Percentiles rank a stretch among this genome's conserved stretches.
phyloP scores from a whole-genome alignment of 1,140 invertebrate genomes.

The Brachionus rubens region DNA sequence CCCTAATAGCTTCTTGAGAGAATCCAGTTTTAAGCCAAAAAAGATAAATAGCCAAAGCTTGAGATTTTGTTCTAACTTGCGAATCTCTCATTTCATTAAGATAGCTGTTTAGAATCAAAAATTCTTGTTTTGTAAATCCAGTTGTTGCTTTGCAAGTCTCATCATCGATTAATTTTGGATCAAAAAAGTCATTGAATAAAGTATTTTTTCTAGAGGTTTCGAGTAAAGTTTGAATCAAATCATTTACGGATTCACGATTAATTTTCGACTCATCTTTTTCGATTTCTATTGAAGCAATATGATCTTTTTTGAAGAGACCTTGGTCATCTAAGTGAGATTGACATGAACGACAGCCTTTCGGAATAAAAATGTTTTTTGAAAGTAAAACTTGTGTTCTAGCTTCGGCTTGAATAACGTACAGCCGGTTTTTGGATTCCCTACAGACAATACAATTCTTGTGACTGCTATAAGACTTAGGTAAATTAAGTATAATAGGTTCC shows the following conservation, averaged over 20 bases:
- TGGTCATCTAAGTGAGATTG: neutral
- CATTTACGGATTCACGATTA: neutral
- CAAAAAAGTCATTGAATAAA: too few species aligned
- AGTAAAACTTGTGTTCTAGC: neutral
- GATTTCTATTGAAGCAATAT: neutral
- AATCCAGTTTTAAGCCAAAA: too few species aligned
- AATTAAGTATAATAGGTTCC: neutral
- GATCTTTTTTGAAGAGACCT: neutral
- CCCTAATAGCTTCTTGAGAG: too few species aligned
- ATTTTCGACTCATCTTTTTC: neutral
- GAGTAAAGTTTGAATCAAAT: neutral
- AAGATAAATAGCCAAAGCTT: too few species aligned
- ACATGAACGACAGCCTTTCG: neutral
- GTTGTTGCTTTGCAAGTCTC: neutral
- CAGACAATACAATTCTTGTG: neutral
- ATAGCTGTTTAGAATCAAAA: neutral
- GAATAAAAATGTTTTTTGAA: neutral
- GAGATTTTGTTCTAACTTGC: too few species aligned
- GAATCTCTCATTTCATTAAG: too few species aligned
- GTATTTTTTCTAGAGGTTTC: neutral
- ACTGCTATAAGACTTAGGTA: neutral
- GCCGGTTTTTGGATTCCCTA: neutral
- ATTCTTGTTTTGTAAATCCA: slow-evolving; percentile 1
- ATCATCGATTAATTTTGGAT: neutral
- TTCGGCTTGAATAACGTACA: neutral